Evolutionary conservation across 2,888 invertebrate genomes (phyloP).

Genomic region (Latrodectus hesperus): DNA sequence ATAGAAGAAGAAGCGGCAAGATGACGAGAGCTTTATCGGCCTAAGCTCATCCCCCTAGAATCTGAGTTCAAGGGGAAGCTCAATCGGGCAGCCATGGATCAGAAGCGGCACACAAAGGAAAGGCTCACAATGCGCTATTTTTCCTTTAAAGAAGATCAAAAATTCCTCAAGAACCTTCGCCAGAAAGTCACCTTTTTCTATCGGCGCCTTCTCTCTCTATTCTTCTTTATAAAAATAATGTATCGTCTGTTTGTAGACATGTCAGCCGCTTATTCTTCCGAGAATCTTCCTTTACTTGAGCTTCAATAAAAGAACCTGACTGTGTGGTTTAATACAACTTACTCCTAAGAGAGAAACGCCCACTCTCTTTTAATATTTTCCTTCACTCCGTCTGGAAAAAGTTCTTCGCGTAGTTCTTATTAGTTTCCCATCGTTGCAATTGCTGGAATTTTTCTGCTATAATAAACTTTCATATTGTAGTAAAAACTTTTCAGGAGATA

Average conservation of each 20-base stretch:
- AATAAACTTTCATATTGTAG: no score
- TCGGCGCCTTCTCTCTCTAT: neutral
- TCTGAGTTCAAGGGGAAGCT: slow-evolving; percentile 13
- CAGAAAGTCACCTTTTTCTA: slow-evolving; percentile 35
- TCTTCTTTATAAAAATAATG: slow-evolving; percentile 48
- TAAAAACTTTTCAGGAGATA: no score
- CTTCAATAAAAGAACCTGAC: slow-evolving; percentile 61
- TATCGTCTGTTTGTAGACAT: slow-evolving; percentile 52
- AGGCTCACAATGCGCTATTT: slow-evolving; percentile 38
- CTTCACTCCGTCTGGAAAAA: slow-evolving; percentile 23
- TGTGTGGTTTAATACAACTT: slow-evolving; percentile 59
- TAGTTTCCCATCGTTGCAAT: slow-evolving; percentile 16
- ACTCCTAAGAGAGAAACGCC: slow-evolving; percentile 22
- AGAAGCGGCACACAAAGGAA: slow-evolving; percentile 30
- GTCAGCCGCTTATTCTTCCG: slow-evolving; percentile 41
- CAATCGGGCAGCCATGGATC: slow-evolving; percentile 20
- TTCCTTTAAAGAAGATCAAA: slow-evolving; percentile 47
- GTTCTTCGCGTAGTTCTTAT: slow-evolving; percentile 30
- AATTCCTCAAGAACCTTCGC: slow-evolving; percentile 28
- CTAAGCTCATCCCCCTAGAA: slow-evolving; percentile 10
- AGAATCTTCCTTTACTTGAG: slow-evolving; percentile 14
- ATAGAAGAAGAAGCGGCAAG: slow-evolving; percentile 22
- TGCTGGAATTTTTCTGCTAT: slow-evolving; percentile 2
- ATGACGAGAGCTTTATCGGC: slow-evolving; percentile 43
- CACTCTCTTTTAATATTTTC: slow-evolving; percentile 43